Base-by-base conservation (phyloP, 2,797 vertebrate genomes). In the Diceros bicornis region DNA sequence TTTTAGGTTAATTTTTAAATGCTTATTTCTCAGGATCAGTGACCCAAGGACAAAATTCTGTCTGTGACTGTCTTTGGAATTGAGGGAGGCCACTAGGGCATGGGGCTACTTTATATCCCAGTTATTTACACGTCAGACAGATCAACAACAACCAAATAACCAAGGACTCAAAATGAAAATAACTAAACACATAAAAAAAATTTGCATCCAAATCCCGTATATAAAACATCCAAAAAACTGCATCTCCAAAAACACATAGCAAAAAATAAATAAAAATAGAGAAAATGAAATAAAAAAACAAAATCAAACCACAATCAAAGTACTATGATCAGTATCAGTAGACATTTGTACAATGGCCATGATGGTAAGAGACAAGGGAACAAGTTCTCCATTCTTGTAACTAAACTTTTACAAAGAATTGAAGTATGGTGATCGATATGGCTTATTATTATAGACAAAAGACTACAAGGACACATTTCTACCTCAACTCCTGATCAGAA, bases 111-210 rank as follows among this genome's bases (percentile, higher is more conserved):
- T 66, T 64, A 55, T 55, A 52, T 68, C 5, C 13, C 4, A 69
- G 10, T 68, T 87, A 25, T 44, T 88, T 59, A 82, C 29, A 77
- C 25, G 68, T 29, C 32, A 81, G 34, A 44, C 20, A 94, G 87
- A 82, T 69, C 21, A 83, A 83, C 29, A 72, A 74, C 7, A 32
- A 79, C 9, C 23, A 79, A 93, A 57, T 50, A 83, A 34, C 12
- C 21, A 89, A 27, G 37, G 14, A 57, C n/a, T 89, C 50, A 96
- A 82, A 77, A 71, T 77, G n/a, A 57, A 89, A 95, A 47, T 41
- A 94, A 27, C 50, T 71, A 57, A 41, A 32, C 32, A 90, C 3
- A 21, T 34, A 9, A n/a, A 89, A 90, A 86, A 78, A 69, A 55
- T 75, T 69, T 44, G 66, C 23, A 72, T 55, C 16, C 10, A 89